Evolutionary conservation across 2,113 vertebrate genomes (phyloP).

Genomic region (Piprites chloris): DNA sequence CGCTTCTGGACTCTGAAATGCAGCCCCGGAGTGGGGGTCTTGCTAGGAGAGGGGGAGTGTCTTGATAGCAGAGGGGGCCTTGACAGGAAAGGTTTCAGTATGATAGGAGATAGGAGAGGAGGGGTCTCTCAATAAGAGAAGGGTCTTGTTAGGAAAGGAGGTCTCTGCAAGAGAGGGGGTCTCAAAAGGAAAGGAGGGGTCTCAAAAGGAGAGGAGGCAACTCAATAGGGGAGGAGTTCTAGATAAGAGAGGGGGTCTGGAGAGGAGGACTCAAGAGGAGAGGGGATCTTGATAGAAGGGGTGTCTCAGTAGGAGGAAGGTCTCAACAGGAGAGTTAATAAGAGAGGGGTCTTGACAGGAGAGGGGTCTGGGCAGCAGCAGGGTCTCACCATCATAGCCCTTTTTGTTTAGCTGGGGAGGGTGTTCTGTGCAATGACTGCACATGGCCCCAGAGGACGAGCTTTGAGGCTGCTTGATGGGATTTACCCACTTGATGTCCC

Average conservation of each 20-base stretch:
- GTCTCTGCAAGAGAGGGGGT: too few species aligned
- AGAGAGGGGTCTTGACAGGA: background rate
- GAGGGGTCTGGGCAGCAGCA: background rate
- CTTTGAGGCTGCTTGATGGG: background rate
- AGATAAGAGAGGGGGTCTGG: too few species aligned
- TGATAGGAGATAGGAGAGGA: too few species aligned
- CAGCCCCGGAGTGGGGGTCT: background rate
- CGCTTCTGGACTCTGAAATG: fast-evolving
- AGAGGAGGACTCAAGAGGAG: background rate
- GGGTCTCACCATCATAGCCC: fast-evolving
- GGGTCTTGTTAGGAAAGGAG: background rate
- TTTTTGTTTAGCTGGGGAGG: background rate
- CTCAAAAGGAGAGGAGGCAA: background rate
- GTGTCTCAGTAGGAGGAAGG: too few species aligned
- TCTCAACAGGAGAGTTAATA: background rate
- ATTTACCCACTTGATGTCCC: background rate
- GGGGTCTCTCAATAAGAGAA: too few species aligned
- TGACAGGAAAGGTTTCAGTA: background rate
- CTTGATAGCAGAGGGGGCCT: background rate
- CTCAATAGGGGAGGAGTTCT: background rate
- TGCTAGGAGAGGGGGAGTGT: background rate
- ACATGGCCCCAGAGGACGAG: fast-evolving
- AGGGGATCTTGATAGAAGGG: too few species aligned
- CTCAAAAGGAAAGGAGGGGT: too few species aligned
- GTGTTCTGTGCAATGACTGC: fast-evolving